Conservation (phyloP, 2,888 invertebrate species). For the Alentia gelatinosa region DNA sequence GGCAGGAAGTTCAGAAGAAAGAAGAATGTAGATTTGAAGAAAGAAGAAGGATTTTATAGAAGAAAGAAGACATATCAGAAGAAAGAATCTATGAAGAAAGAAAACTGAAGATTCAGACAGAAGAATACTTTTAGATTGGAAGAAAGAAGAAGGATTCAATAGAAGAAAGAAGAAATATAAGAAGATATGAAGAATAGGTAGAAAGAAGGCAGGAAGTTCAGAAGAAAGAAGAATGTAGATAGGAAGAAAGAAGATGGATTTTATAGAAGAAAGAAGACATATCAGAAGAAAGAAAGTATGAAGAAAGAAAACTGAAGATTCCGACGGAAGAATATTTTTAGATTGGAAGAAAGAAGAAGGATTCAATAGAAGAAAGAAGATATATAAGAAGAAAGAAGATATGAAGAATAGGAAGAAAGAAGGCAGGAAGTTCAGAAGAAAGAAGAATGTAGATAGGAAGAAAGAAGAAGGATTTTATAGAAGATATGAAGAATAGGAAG, state of each 20-base stretch:
- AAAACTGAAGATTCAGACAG: not conserved
- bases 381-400: not conserved
- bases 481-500: not conserved
- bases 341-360: not conserved
- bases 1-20: not conserved
- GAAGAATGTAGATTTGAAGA: not conserved
- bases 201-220: not conserved
- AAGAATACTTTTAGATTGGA: too few species aligned
- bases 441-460: not conserved
- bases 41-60: not conserved
- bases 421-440: not conserved
- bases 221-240: slow-evolving; percentile 15
- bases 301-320: not conserved
- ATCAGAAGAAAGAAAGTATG: not conserved
- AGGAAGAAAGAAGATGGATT: too few species aligned
- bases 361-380: not conserved
- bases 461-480: not conserved
- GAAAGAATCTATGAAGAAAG: not conserved
- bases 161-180: too few species aligned
- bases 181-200: not conserved
- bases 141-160: too few species aligned
- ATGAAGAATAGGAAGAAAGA: not conserved
- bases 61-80: not conserved
- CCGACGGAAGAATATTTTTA: not conserved
- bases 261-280: not conserved